Evolutionary conservation across 23 tunicate genomes (phyloP), one percentile per base, ranked within the genome.

Genomic region (Halocynthia roretzi): DNA sequence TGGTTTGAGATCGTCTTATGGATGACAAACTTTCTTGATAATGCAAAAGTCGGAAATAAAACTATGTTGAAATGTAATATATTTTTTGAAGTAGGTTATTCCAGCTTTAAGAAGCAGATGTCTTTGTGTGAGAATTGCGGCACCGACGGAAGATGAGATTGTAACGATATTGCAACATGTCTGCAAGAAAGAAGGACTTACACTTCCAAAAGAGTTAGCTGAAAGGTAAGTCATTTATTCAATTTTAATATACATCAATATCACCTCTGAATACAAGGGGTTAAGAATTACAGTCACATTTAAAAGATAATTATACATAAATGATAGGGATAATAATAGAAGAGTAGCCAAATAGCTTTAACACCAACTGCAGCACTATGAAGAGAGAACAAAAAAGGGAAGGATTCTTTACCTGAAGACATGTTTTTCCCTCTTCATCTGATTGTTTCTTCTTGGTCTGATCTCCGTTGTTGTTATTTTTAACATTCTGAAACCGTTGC

Each of bases 91-190:
- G 54, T 65, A 91, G 98, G 86, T 93, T 7, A 93, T 87, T 51
- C 98, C 98, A 64, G 98, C 98, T 53, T 80, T 93, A 7, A 82
- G 85, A 65, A 83, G 89, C 72, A 83, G 98, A 80, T 93, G 98
- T 76, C 67, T 93, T n/a, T 82, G 94, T 11, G 64, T 93, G 6
- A 64, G 98, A 8, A 89, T 93, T 52, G 70, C 98, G 52, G 94
- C 98, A 7, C 98, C 98, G 15, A 83, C 76, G 0, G 62, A 77
- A 7, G 83, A 78, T 18, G 94, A 93, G 6, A 81, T 87, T 60
- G 56, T 69, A 14, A 65, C 92, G 72, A 83, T 87, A 14, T 48
- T 93, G 54, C 81, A 70, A 22, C 15, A 55, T 61, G 90, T 81
- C 17, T 80, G 89, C 51, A 83, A 84, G 63, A 93, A 93, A 65